Conservation (phyloP, 2,797 vertebrate genomes). For the Rallus crepitans region DNA sequence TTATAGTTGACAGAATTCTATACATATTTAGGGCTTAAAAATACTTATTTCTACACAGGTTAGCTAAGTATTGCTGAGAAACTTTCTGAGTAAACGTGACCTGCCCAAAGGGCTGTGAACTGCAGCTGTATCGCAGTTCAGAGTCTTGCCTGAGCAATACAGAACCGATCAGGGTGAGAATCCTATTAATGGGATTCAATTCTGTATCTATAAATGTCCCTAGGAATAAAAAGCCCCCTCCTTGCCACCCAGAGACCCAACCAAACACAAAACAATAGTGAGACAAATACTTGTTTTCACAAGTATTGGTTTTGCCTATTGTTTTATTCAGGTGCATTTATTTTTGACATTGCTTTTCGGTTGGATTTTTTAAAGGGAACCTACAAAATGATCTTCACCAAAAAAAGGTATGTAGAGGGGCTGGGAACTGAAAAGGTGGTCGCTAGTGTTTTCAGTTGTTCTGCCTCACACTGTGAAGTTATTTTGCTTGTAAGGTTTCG, state of each 20-base stretch:
- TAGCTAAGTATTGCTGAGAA: background rate
- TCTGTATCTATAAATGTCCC: background rate
- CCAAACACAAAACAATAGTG: background rate
- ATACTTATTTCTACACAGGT: background rate
- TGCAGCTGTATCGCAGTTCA: background rate
- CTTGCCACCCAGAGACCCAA: slow-evolving; percentile 6
- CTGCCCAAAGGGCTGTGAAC: background rate
- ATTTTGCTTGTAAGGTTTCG: background rate
- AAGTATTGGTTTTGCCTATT: background rate
- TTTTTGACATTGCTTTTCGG: background rate
- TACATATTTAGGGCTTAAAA: background rate
- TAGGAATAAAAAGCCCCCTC: background rate
- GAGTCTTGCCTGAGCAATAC: background rate
- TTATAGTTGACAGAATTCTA: background rate
- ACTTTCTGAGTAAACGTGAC: background rate
- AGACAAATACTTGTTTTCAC: slow-evolving; percentile 53
- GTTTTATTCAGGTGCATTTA: background rate
- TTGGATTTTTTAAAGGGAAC: background rate
- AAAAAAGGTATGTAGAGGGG: background rate
- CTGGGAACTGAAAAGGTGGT: background rate
- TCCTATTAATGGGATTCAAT: background rate
- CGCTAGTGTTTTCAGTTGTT: background rate
- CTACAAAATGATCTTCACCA: background rate
- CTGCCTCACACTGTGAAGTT: background rate
- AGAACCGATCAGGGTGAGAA: background rate